Percentiles rank a stretch among this genome's conserved stretches.
Evolutionary conservation across 2,113 vertebrate genomes (phyloP).

Genomic region (Paradoxurus hermaphroditus): DNA sequence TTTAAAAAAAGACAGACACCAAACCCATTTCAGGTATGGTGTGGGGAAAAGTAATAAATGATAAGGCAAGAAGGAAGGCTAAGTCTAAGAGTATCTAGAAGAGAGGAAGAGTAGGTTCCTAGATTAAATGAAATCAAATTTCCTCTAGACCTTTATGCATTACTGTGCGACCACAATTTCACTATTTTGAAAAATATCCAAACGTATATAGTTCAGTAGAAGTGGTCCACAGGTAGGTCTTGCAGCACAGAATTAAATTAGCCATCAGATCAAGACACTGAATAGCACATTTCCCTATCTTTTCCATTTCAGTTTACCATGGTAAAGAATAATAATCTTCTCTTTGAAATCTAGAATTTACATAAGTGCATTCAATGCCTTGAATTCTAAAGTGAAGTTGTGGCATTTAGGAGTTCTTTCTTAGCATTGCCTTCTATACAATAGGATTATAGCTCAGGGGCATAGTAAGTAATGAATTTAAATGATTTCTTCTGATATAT

Average conservation of each 20-base stretch:
- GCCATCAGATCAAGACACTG: not conserved
- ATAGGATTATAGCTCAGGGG: not conserved
- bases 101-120: not conserved
- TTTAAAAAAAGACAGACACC: not conserved
- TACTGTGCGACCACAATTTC: not conserved
- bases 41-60: not conserved
- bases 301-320: constrained; percentile 11
- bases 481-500: constrained; percentile 40
- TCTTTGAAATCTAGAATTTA: constrained; percentile 31
- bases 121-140: not conserved
- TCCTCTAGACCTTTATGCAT: not conserved
- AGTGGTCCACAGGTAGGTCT: not conserved
- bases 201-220: not conserved
- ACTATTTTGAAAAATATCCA: not conserved
- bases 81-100: not conserved
- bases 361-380: not conserved
- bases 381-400: not conserved
- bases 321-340: not conserved
- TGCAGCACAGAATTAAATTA: not conserved
- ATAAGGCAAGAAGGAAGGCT: not conserved
- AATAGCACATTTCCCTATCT: not conserved
- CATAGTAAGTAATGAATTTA: constrained; percentile 33
- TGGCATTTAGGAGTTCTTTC: not conserved
- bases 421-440: constrained; percentile 11
- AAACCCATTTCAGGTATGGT: not conserved